These are phyloP conservation scores for Trissoscelio sp. DNA, from an alignment of 2,888 invertebrate species.

Conservation along the genomic window DNA sequence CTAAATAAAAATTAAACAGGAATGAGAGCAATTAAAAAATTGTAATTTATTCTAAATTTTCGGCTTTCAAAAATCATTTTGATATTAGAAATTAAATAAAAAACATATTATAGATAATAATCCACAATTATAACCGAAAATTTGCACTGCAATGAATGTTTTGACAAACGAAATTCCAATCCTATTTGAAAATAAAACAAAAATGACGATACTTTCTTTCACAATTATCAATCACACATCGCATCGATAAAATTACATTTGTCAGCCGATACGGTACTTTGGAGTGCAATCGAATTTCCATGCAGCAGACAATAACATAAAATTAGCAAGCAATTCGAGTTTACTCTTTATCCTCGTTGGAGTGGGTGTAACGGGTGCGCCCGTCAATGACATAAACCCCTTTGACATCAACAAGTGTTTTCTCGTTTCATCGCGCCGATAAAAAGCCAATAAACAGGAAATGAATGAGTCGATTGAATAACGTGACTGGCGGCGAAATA, in stretches of 20 bases:
- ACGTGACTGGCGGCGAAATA: conserved; percentile 48
- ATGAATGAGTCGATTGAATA: conserved; percentile 40
- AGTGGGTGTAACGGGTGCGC: background rate
- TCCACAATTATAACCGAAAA: too few relatives aligned
- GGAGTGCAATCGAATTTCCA: background rate
- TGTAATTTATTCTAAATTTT: too few relatives aligned
- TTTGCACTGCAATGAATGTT: too few relatives aligned
- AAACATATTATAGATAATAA: too few relatives aligned
- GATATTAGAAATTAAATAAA: too few relatives aligned
- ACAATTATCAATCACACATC: background rate
- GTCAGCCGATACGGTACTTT: background rate
- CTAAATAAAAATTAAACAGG: too few relatives aligned
- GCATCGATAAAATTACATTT: background rate
- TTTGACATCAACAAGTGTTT: conserved; percentile 59
- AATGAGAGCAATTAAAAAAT: too few relatives aligned
- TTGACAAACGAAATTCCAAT: background rate
- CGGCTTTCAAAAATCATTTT: too few relatives aligned
- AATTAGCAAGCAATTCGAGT: conserved; percentile 11
- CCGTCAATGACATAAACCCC: conserved; percentile 34
- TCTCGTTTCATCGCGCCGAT: conserved; percentile 36
- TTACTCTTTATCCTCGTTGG: conserved; percentile 3
- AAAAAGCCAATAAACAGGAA: conserved; percentile 64
- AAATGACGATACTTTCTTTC: too few relatives aligned
- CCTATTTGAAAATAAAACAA: too few relatives aligned
- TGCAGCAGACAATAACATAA: conserved; percentile 11